Conservation (phyloP, 2,888 invertebrate genomes). For the Rhingia campestris region DNA sequence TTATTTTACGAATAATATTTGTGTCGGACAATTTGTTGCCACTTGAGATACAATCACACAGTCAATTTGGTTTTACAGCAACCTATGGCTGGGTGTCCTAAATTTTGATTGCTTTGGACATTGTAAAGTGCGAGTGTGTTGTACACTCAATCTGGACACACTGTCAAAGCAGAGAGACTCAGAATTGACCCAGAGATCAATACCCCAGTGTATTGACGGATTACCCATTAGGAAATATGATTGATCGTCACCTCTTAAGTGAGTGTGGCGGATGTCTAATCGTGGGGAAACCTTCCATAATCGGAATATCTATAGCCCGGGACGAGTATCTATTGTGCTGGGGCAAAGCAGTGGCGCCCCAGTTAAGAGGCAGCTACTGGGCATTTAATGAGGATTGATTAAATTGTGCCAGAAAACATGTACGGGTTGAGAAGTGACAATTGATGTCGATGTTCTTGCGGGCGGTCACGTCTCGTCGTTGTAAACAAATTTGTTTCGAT, state of each 20-base stretch:
- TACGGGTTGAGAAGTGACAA: background rate
- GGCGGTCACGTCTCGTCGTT: background rate
- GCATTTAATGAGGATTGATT: slow-evolving; percentile 35
- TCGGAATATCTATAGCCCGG: slow-evolving; percentile 1
- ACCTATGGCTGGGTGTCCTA: slow-evolving; percentile 2
- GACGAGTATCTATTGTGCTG: slow-evolving; percentile 1
- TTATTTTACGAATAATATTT: slow-evolving; percentile 37
- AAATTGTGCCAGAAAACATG: slow-evolving; percentile 26
- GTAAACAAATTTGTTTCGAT: background rate
- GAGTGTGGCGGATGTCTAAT: slow-evolving; percentile 10
- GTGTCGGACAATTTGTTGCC: slow-evolving; percentile 34
- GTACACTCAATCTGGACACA: slow-evolving; percentile 28
- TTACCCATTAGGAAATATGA: slow-evolving; percentile 13
- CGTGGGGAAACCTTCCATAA: background rate
- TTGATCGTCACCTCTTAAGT: slow-evolving; percentile 15
- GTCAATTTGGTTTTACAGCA: slow-evolving; percentile 29
- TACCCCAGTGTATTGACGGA: slow-evolving; percentile 1
- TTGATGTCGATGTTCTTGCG: slow-evolving; percentile 6
- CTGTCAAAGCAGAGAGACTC: slow-evolving; percentile 3
- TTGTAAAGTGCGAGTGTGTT: background rate
- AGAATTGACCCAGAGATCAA: slow-evolving; percentile 26
- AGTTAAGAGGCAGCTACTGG: slow-evolving; percentile 3
- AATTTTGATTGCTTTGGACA: slow-evolving; percentile 31
- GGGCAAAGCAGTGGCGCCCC: slow-evolving; percentile 18
- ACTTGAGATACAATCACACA: slow-evolving; percentile 41